Conservation (phyloP, 2,888 invertebrate genomes). For the Eurytoma californica region DNA sequence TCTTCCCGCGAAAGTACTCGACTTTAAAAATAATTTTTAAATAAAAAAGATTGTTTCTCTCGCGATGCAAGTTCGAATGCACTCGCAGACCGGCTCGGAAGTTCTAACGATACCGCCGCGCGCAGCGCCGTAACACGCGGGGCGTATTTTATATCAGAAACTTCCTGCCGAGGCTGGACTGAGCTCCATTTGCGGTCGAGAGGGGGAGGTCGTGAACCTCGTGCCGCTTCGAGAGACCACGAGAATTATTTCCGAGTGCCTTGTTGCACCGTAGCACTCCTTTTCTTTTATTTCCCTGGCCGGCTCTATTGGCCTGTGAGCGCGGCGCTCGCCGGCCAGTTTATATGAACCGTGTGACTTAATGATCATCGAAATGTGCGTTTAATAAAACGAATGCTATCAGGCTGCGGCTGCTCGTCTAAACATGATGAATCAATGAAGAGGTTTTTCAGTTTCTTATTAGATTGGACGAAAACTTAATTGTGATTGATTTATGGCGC, state of each 20-base stretch:
- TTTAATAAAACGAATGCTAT: background rate
- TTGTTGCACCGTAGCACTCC: background rate
- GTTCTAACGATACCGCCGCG: background rate
- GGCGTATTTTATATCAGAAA: constrained; percentile 15
- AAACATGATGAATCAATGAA: background rate
- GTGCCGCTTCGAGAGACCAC: constrained; percentile 5
- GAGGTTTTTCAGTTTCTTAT: background rate
- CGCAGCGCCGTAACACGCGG: background rate
- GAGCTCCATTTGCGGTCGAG: constrained; percentile 9
- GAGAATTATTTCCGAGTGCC: constrained; percentile 38
- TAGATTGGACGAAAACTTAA: background rate
- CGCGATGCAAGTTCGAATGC: too few species aligned
- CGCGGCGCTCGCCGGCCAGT: background rate
- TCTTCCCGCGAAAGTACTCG: too few species aligned
- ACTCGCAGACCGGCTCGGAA: background rate
- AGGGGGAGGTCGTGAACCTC: constrained; percentile 43
- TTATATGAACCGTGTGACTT: too few species aligned
- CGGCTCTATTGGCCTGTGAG: constrained; percentile 1
- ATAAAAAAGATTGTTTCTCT: too few species aligned
- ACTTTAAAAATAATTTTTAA: too few species aligned
- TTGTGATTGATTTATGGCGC: background rate
- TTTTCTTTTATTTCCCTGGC: background rate
- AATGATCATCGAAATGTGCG: too few species aligned
- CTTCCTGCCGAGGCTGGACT: constrained; percentile 24
- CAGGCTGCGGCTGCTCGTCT: background rate